Base-by-base conservation (phyloP, 2,888 invertebrate species). In the Microctonus aethiopoides region DNA sequence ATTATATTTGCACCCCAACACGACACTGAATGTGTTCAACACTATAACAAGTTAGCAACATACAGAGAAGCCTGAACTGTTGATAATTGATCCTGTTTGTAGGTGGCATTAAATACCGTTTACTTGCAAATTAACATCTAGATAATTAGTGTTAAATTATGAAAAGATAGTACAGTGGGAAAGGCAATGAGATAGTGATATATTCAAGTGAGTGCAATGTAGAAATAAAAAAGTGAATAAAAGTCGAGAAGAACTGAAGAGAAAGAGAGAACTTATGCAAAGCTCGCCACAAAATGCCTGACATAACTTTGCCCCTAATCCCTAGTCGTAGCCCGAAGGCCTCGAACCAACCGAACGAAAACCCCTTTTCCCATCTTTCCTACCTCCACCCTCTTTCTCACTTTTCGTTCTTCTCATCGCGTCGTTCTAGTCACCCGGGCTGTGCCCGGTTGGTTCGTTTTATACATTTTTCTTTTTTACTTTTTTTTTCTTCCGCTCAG, bases 271-370 rank as follows among this genome's bases (percentile, higher is more conserved):
- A 82, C 78, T 84, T 83, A 83, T 84, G 84, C 81, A 84, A 84
- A 84, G 81, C 82, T 81, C 76, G 73, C 80, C 80, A 78, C 81
- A 79, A 82, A 83, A 84, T 81, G 79, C 76, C 81, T 76, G 79
- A 77, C 79, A 82, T 83, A 82, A 84, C 79, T 83, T 81, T 79
- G 63, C 74, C 75, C 76, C 80, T 83, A 84, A 84, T 83, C 83
- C 83, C 77, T 71, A 74, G 73, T 69, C 68, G 73, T 74, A 70
- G 76, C 73, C 72, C 68, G 73, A 71, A 75, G 74, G 73, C 69
- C 75, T 77, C 72, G 73, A 78, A 78, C 72, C 76, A 71, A 75
- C 72, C 69, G 75, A 75, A 73, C 77, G 62, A 70, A 75, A 71
- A 68, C 70, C 70, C 72, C 72, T 73, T 75, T 68, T 67, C 67